Base-by-base conservation (phyloP, 2,888 invertebrate genomes). In the Platycheirus albimanus region DNA sequence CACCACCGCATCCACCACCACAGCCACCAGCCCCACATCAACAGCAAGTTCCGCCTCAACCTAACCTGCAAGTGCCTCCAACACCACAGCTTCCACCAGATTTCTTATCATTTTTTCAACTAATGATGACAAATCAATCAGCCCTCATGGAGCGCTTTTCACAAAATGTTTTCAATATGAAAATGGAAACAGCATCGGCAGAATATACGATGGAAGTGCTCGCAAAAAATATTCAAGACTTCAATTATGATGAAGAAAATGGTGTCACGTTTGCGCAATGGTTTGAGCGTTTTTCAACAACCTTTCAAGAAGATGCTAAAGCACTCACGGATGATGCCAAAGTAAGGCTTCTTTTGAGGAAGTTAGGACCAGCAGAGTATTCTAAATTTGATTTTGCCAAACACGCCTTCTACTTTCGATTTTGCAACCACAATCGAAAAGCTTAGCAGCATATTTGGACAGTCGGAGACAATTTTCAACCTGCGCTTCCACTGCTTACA, bases 361-460 rank as follows among this genome's bases (percentile, higher is more conserved):
- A 69, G 38, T 41, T 76, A 3, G 69, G 52, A 11, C 5, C 52
- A 58, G 33, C 36, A 43, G 69, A 56, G 20, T 45, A 69, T 24
- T 49, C 19, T 49, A 5, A 77, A 84, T 49, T 77, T 79, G 17
- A 85, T 86, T 52, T 51, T 86, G 5, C 77, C 85, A 11, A 85
- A 85, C 28, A 63, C 67, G 41, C 41, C 81, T 19, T 43, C 70
- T 33, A 77, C 74, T 41, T 72, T 66, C 7, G 13, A 51, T 4
- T 85, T 85, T 36, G 41, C 38, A 1, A 56, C 51, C 28, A 70
- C 81, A 10, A 66, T 86, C 6, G 7, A 41, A 49, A 78, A 69
- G 19, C 54, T 85, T 2, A 79, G 33, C 19, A 66, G 17, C n/a
- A 58, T 85, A 17, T 86, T 85, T 71, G 79, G 84, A n/a, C 36